Evolutionary conservation across 2,888 invertebrate species (phyloP).

Genomic region (Penaeus monodon): DNA sequence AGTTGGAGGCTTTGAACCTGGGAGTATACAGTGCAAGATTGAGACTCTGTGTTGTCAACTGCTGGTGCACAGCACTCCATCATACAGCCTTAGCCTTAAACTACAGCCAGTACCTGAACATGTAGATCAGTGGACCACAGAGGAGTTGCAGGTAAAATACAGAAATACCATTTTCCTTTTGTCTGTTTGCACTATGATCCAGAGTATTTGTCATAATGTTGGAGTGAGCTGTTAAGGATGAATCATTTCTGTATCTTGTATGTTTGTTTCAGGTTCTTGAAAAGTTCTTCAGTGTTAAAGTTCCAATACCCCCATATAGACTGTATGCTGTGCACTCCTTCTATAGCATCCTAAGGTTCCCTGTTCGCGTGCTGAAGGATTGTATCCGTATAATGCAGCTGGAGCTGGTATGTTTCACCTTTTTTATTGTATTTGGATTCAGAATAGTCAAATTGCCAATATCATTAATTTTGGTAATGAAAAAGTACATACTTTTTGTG

Average conservation of each 20-base stretch:
- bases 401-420: conserved; percentile 68
- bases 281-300: conserved; percentile 91
- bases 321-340: conserved; percentile 89
- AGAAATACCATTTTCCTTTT: too few relatives aligned
- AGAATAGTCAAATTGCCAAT: too few relatives aligned
- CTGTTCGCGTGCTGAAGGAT: conserved; percentile 88
- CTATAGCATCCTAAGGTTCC: conserved; percentile 85
- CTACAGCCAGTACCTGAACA: conserved; percentile 84
- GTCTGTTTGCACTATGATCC: too few relatives aligned
- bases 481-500: too few relatives aligned
- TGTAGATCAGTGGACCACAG: conserved; percentile 87
- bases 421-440: too few relatives aligned
- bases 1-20: conserved; percentile 78
- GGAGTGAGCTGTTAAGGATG: too few relatives aligned
- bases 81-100: conserved; percentile 91
- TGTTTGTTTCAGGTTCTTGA: conserved; percentile 79
- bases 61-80: conserved; percentile 86
- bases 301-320: conserved; percentile 90
- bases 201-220: too few relatives aligned
- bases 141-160: conserved; percentile 81
- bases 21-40: conserved; percentile 90
- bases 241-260: too few relatives aligned
- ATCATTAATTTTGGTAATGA: too few relatives aligned
- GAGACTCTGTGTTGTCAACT: conserved; percentile 90
- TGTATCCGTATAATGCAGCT: conserved; percentile 89